A percentile compares a stretch with the other conserved stretches of the same genome.
These are phyloP conservation scores for Cathartes aura DNA, from an alignment of 2,113 vertebrate genomes.

Conservation along the genomic window DNA sequence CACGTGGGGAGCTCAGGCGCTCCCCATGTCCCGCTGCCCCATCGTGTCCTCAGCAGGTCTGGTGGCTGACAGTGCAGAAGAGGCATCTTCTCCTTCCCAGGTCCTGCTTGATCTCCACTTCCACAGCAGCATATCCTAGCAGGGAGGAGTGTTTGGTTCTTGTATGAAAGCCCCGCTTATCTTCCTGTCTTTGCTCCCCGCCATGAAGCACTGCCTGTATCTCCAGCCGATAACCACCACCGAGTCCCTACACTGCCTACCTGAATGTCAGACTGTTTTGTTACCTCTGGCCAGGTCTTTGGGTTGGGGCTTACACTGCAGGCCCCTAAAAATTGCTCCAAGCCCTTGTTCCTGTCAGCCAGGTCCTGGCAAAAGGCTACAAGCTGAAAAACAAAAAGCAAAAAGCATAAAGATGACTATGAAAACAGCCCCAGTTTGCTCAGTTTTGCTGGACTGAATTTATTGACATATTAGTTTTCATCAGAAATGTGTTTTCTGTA, in stretches of 20 bases:
- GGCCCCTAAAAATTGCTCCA: neutral
- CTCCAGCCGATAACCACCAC: neutral
- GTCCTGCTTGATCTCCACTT: neutral
- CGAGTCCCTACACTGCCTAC: fast-evolving
- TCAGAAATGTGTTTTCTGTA: neutral
- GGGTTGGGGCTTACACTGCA: fast-evolving
- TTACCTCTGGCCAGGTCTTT: neutral
- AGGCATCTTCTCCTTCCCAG: neutral
- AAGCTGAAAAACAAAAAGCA: neutral
- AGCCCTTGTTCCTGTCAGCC: neutral
- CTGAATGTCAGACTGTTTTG: neutral
- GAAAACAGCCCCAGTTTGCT: neutral
- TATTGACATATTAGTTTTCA: neutral
- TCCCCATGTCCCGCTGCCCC: fast-evolving
- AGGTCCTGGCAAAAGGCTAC: neutral
- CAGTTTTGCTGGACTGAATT: neutral
- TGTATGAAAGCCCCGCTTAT: neutral
- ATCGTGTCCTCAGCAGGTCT: neutral
- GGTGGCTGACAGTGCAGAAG: neutral
- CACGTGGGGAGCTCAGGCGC: fast-evolving
- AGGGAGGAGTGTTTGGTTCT: neutral
- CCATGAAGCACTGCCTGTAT: too few relatives aligned
- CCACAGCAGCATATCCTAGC: neutral
- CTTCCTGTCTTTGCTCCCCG: neutral
- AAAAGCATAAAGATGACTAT: neutral